Evolutionary conservation across 2,797 vertebrate genomes (phyloP), one percentile per base, ranked within the genome.

Genomic region (Neoniphon sammara): DNA sequence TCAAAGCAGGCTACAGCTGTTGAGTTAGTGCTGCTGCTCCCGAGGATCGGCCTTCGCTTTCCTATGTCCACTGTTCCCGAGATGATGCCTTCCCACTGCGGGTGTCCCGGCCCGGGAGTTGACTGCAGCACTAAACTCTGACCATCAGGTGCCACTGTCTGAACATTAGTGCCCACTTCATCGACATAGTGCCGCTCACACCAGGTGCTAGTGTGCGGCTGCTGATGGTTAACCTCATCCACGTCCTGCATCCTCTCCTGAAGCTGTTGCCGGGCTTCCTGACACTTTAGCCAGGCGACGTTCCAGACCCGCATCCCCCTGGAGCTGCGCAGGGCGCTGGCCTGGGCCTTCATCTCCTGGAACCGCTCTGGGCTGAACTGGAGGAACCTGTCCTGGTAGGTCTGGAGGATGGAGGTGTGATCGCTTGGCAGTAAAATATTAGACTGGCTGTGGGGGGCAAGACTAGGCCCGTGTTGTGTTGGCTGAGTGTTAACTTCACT

Each of bases 241-340:
- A 91, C 85, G n/a, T 91, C 91, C 2, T 85, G 91, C 82, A 96
- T 66, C 4, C 92, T 94, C 87, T 95, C 94, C 84, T 95, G 91
- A 72, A 98, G 92, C 71, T 94, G 85, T 74, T 89, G 89, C 70
- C 88, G 91, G 31, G 90, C 94, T 78, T 96, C 95, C 80, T 94
- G 93, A 63, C 95, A 95, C 65, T 67, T 91, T 46, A 90, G 82
- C 94, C 80, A 94, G 58, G 96, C 94, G 30, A 91, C 78, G 0
- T 94, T 94, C 97, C 96, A 97, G 21, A 95, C 86, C 17, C 85
- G 87, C 87, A 86, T 90, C 52, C 95, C 96, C 30, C 82, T 90
- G 78, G 93, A 91, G 84, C 77, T 88, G 70, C 76, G 90, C 83
- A 97, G 89, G 20, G 89, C 87, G 30, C 88, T 83, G 30, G 94